Evolutionary conservation across 2,797 vertebrate species (phyloP).

Genomic region (Sebastes itinus): DNA sequence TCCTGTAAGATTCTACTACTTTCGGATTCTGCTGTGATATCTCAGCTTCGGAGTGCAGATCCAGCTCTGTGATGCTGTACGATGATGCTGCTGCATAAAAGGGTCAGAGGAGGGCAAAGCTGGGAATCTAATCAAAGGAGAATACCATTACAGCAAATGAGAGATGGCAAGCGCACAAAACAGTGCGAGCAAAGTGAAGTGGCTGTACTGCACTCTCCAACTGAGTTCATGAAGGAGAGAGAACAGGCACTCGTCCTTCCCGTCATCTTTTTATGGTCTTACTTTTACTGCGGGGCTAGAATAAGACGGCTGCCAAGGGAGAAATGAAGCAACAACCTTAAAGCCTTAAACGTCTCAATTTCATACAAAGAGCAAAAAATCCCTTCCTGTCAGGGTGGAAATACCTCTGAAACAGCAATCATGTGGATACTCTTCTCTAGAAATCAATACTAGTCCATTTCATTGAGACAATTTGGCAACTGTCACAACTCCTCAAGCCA

Average conservation of each 20-base stretch:
- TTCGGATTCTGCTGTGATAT: constrained; percentile 24
- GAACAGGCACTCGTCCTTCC: constrained; percentile 39
- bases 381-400: not conserved
- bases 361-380: not conserved
- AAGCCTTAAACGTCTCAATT: not conserved
- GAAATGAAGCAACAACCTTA: not conserved
- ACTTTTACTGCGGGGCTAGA: constrained; percentile 21
- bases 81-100: constrained; percentile 63
- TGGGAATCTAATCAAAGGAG: constrained; percentile 75
- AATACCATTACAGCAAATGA: constrained; percentile 75
- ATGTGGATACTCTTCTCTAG: not conserved
- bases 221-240: constrained; percentile 48
- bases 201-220: constrained; percentile 39
- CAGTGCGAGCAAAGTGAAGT: constrained; percentile 56
- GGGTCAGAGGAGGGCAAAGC: constrained; percentile 58
- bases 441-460: not conserved
- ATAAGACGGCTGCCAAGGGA: constrained; percentile 26
- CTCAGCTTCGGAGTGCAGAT: constrained; percentile 19
- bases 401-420: not conserved
- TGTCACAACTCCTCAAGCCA: constrained; percentile 11
- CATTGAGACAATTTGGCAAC: not conserved
- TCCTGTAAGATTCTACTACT: not conserved
- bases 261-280: constrained; percentile 47
- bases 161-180: constrained; percentile 64
- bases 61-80: constrained; percentile 39